Percentiles rank a stretch among this genome's conserved stretches.
Evolutionary conservation across 1,140 invertebrate species (phyloP).

Genomic region (Onthophagus taurus): DNA sequence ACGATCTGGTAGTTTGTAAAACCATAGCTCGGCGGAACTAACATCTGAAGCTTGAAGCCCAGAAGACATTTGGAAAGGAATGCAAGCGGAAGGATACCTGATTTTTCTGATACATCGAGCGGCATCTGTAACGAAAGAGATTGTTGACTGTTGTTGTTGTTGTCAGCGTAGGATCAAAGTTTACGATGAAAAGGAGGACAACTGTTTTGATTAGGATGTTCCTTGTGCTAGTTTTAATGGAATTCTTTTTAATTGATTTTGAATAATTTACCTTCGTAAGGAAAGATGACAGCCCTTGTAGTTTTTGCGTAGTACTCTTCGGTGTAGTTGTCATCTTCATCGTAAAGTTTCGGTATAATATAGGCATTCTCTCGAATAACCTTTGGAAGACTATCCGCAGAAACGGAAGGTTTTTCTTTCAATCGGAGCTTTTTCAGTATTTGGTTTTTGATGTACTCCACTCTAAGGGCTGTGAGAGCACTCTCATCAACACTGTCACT

Average conservation of each 20-base stretch:
- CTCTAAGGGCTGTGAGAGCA: constrained; percentile 48
- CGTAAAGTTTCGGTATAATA: constrained; percentile 35
- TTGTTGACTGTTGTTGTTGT: no score
- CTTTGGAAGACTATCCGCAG: constrained; percentile 51
- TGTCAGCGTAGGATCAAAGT: constrained; percentile 8
- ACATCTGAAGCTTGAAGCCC: constrained; percentile 63
- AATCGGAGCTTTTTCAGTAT: constrained; percentile 67
- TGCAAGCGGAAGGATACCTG: constrained; percentile 55
- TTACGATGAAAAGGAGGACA: constrained; percentile 5
- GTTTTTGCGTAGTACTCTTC: constrained; percentile 73
- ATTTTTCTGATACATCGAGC: constrained; percentile 30
- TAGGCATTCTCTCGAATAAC: constrained; percentile 54
- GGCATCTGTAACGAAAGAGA: constrained; percentile 29
- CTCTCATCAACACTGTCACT: constrained; percentile 32
- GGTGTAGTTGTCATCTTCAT: constrained; percentile 41
- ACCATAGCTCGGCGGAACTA: constrained; percentile 65
- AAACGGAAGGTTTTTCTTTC: constrained; percentile 57
- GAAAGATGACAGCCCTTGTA: constrained; percentile 68
- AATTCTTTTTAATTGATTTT: constrained; percentile 20
- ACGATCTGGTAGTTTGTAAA: constrained; percentile 58
- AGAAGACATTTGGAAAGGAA: constrained; percentile 55
- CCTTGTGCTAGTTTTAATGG: not conserved
- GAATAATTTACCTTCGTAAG: constrained; percentile 64
- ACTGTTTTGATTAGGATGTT: not conserved
- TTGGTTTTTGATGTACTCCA: constrained; percentile 73